Evolutionary conservation across 2,888 invertebrate genomes (phyloP).

Genomic region (Drosophila helvetica): DNA sequence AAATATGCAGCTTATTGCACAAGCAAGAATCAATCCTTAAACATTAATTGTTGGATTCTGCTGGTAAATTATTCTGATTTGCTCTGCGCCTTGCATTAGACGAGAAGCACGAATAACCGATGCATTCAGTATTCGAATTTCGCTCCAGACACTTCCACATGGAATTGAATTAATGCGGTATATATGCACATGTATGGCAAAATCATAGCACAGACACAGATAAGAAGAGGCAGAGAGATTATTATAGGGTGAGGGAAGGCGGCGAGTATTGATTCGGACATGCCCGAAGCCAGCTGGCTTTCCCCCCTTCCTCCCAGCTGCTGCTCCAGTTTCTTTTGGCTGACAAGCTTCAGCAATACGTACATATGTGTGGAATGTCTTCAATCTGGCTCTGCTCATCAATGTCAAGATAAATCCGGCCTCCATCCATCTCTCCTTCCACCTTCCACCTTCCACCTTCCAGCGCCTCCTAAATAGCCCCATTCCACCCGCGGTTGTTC

Average conservation of each 20-base stretch:
- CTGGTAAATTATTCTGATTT: background rate
- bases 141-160: constrained; percentile 40
- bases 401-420: constrained; percentile 13
- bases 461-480: constrained; percentile 6
- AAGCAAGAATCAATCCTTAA: too few relatives aligned
- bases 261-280: constrained; percentile 14
- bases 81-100: constrained; percentile 11
- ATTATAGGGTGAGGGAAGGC: constrained; percentile 10
- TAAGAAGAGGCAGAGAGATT: background rate
- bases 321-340: constrained; percentile 21
- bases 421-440: background rate
- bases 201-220: constrained; percentile 52
- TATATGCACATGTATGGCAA: constrained; percentile 61
- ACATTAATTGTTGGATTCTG: too few relatives aligned
- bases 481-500: constrained; percentile 52
- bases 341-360: constrained; percentile 7
- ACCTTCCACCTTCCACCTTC: background rate
- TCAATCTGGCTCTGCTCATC: constrained; percentile 30
- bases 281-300: background rate
- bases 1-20: too few relatives aligned
- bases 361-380: constrained; percentile 10
- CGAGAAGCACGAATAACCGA: constrained; percentile 15
- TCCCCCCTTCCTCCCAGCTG: background rate
- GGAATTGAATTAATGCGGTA: constrained; percentile 72
- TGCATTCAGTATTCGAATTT: constrained; percentile 33